Evolutionary conservation across 2,113 vertebrate species (phyloP).

Genomic region (Pionites leucogaster): DNA sequence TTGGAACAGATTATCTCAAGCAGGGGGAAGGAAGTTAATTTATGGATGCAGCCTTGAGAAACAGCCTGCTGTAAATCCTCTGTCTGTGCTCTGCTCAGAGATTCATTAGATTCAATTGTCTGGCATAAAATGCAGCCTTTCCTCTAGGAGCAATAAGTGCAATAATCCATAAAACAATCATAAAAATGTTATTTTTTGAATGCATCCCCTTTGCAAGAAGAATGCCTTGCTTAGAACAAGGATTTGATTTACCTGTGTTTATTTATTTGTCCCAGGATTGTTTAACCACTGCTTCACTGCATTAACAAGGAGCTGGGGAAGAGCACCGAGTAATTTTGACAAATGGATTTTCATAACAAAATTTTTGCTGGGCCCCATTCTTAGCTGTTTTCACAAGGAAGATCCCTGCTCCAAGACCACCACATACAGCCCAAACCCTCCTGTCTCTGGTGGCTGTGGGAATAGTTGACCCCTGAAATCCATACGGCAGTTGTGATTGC

Average conservation of each 20-base stretch:
- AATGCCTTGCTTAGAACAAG: slow-evolving; percentile 24
- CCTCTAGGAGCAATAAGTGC: slow-evolving; percentile 46
- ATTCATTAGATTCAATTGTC: slow-evolving; percentile 65
- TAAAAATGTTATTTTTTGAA: slow-evolving; percentile 52
- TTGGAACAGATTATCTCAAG: slow-evolving; percentile 48
- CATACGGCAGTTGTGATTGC: accelerated
- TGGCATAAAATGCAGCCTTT: slow-evolving; percentile 54
- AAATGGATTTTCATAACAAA: background rate
- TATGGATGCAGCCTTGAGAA: slow-evolving; percentile 49
- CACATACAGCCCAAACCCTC: background rate
- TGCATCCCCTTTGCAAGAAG: slow-evolving; percentile 26
- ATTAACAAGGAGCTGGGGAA: background rate
- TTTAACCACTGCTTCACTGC: slow-evolving; percentile 19
- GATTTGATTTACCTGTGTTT: slow-evolving; percentile 40
- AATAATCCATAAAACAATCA: slow-evolving; percentile 61
- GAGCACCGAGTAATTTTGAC: background rate
- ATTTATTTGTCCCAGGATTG: slow-evolving; percentile 10
- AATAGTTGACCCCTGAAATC: background rate
- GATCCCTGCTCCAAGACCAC: background rate
- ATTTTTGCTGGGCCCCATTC: background rate
- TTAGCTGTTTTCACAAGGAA: background rate
- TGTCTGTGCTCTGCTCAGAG: slow-evolving; percentile 45
- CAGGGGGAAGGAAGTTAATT: slow-evolving; percentile 50
- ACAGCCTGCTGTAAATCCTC: slow-evolving; percentile 58
- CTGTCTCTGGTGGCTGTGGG: background rate